Evolutionary conservation across 2,797 vertebrate genomes (phyloP).

Genomic region (Centroberyx gerrardi): DNA sequence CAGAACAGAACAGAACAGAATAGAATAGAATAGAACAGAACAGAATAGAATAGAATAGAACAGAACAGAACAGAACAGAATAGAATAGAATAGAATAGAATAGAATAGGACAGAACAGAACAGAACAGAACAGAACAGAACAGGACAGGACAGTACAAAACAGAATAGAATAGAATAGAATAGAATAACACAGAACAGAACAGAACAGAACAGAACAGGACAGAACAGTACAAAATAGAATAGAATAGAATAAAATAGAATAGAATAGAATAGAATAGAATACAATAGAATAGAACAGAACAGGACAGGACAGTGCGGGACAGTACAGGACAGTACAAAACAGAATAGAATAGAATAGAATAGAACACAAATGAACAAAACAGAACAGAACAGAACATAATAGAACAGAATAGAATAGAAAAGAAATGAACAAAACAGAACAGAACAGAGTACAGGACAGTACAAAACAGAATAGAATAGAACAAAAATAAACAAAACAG

Average conservation of each 20-base stretch:
- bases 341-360: too few relatives aligned
- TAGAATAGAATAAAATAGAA: conserved; percentile 26
- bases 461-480: not conserved
- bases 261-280: conserved; percentile 1
- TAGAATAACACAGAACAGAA: too few relatives aligned
- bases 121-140: not conserved
- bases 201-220: too few relatives aligned
- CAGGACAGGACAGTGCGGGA: not conserved
- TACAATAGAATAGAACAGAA: not conserved
- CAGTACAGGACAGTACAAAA: not conserved
- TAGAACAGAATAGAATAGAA: conserved; percentile 25
- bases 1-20: not conserved
- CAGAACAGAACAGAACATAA: not conserved
- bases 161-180: not conserved
- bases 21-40: too few relatives aligned
- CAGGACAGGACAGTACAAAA: not conserved
- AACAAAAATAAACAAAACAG: too few relatives aligned
- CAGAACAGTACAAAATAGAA: too few relatives aligned
- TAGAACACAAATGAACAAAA: too few relatives aligned
- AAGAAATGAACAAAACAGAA: not conserved
- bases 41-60: too few relatives aligned
- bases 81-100: not conserved
- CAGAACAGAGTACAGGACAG: not conserved
- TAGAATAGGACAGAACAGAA: not conserved
- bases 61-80: conserved; percentile 18